These are phyloP conservation scores for Xanthorhoe designata DNA, from an alignment of 2,888 invertebrate genomes.

Conservation along the genomic window DNA sequence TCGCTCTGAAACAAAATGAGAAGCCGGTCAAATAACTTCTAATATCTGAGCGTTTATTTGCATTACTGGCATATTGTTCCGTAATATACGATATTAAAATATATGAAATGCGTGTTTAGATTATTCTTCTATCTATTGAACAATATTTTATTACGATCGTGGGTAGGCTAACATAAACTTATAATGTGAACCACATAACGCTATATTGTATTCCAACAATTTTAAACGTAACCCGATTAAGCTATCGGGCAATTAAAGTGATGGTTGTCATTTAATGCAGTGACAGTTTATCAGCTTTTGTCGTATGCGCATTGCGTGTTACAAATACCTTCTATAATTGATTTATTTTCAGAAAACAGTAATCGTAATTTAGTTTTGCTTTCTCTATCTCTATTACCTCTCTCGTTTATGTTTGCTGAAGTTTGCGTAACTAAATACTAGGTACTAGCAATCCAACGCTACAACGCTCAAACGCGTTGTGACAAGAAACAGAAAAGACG, in stretches of 20 bases:
- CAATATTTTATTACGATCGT: not conserved
- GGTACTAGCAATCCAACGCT: not conserved
- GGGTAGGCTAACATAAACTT: not conserved
- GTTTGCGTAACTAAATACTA: not conserved
- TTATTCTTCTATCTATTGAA: not conserved
- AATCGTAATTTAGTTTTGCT: too few relatives aligned
- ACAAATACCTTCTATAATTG: too few relatives aligned
- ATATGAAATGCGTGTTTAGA: constrained; percentile 12
- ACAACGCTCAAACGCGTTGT: not conserved
- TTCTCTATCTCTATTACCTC: too few relatives aligned
- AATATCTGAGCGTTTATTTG: constrained; percentile 27
- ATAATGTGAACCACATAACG: too few relatives aligned
- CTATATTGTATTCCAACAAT: too few relatives aligned
- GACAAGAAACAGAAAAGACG: not conserved
- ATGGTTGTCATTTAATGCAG: too few relatives aligned
- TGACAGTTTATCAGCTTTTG: too few relatives aligned
- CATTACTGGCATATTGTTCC: constrained; percentile 30
- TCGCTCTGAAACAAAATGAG: constrained; percentile 57
- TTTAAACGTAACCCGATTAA: too few relatives aligned
- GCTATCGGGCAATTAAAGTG: too few relatives aligned
- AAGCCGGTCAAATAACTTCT: constrained; percentile 31
- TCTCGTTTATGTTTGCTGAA: too few relatives aligned
- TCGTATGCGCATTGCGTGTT: too few relatives aligned
- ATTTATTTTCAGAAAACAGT: too few relatives aligned
- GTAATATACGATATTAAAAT: constrained; percentile 29